phyloP scores from a whole-genome alignment of 2,113 vertebrate genomes.

The Crotalus horridus region DNA sequence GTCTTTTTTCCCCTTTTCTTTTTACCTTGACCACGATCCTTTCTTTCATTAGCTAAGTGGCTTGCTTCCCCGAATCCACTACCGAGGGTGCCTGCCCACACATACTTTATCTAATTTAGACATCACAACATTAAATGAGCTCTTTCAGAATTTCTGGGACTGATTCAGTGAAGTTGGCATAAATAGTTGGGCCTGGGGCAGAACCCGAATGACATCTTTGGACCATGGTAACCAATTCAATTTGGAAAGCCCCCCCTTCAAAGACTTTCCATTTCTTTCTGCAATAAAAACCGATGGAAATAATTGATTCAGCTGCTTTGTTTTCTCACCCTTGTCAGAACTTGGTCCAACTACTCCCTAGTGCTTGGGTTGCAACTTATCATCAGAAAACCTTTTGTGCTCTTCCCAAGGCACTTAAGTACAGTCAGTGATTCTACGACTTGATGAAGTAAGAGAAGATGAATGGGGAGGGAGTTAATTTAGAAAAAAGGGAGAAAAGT shows the following conservation, averaged over 20 bases:
- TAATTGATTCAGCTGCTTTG: neutral
- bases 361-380: neutral
- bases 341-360: neutral
- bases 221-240: neutral
- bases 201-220: neutral
- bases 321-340: neutral
- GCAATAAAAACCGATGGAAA: neutral
- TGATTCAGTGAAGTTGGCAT: neutral
- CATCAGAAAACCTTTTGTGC: neutral
- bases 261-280: neutral
- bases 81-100: neutral
- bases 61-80: neutral
- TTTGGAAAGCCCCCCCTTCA: neutral
- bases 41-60: neutral
- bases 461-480: neutral
- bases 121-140: neutral
- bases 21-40: neutral
- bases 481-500: neutral
- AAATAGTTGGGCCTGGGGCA: neutral
- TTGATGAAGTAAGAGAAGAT: neutral
- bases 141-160: neutral
- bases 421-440: neutral
- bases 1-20: neutral
- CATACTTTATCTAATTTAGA: neutral
- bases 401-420: neutral